Evolutionary conservation across 2,113 vertebrate genomes (phyloP).

Genomic region (Myrmecobius fasciatus): DNA sequence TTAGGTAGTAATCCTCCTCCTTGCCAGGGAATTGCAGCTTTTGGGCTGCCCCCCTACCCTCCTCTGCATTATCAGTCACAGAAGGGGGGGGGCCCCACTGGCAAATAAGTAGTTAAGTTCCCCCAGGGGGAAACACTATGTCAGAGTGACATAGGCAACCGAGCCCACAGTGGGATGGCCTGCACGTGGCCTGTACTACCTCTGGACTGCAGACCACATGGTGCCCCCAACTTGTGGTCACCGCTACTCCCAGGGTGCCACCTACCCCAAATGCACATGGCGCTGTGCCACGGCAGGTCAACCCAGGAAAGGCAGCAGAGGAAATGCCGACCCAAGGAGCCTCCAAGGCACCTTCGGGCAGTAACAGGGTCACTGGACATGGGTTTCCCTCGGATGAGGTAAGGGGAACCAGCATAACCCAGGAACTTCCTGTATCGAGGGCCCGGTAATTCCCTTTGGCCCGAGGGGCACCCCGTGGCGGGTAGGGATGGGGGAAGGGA

Average conservation of each 20-base stretch:
- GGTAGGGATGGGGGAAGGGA: too few relatives aligned
- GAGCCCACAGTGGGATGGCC: neutral
- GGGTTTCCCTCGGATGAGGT: conserved; percentile 30
- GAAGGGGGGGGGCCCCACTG: neutral
- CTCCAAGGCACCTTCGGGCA: conserved; percentile 29
- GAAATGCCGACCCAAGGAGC: neutral
- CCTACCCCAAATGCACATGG: conserved; percentile 36
- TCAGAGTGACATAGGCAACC: too few relatives aligned
- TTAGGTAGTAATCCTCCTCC: neutral
- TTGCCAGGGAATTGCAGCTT: neutral
- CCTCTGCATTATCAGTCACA: neutral
- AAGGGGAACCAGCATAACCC: neutral
- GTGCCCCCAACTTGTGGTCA: neutral
- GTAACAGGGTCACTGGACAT: neutral
- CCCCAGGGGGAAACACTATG: too few relatives aligned
- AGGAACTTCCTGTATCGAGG: neutral
- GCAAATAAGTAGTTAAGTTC: neutral
- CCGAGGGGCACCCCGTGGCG: neutral
- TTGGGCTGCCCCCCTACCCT: neutral
- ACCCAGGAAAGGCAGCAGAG: neutral
- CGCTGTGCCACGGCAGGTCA: neutral
- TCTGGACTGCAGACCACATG: conserved; percentile 51
- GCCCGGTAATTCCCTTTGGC: too few relatives aligned
- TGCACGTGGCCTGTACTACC: conserved; percentile 25
- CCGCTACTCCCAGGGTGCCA: neutral